phyloP scores from a whole-genome alignment of 1,140 invertebrate species.

The Proctacanthus coquilletti region DNA sequence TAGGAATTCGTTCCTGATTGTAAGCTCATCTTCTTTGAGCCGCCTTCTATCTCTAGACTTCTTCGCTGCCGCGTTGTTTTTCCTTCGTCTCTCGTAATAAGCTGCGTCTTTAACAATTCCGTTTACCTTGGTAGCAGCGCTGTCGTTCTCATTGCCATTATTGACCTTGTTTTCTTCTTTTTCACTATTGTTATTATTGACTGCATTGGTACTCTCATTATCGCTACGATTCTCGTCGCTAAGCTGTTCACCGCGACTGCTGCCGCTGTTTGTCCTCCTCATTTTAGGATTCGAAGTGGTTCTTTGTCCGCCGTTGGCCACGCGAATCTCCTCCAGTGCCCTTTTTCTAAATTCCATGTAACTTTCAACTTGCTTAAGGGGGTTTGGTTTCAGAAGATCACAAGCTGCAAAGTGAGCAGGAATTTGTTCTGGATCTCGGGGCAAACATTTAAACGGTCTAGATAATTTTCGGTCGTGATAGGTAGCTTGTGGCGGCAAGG shows the following conservation, averaged over 20 bases:
- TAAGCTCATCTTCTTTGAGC: constrained; percentile 83
- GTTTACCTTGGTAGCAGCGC: constrained; percentile 1
- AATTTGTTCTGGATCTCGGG: constrained; percentile 45
- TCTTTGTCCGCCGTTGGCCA: constrained; percentile 36
- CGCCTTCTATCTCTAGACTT: constrained; percentile 77
- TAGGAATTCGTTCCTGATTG: constrained; percentile 69
- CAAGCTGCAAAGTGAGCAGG: constrained; percentile 32
- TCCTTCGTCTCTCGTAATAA: constrained; percentile 74
- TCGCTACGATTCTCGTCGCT: constrained; percentile 24
- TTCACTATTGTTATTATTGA: constrained; percentile 1
- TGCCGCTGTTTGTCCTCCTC: constrained; percentile 33
- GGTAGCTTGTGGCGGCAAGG: no score
- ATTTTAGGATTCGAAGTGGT: constrained; percentile 47
- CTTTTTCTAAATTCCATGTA: constrained; percentile 49
- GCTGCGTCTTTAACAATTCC: constrained; percentile 51
- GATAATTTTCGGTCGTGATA: no score
- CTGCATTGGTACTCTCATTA: constrained; percentile 11
- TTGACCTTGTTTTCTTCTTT: constrained; percentile 1
- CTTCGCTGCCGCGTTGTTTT: constrained; percentile 94
- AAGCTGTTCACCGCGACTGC: constrained; percentile 14
- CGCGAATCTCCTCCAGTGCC: constrained; percentile 46
- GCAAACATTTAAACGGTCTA: constrained; percentile 59
- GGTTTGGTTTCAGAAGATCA: constrained; percentile 33
- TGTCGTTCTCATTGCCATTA: background rate
- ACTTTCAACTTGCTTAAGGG: constrained; percentile 40